Conservation (phyloP, 2,113 vertebrate genomes). For the Scomber scombrus region DNA sequence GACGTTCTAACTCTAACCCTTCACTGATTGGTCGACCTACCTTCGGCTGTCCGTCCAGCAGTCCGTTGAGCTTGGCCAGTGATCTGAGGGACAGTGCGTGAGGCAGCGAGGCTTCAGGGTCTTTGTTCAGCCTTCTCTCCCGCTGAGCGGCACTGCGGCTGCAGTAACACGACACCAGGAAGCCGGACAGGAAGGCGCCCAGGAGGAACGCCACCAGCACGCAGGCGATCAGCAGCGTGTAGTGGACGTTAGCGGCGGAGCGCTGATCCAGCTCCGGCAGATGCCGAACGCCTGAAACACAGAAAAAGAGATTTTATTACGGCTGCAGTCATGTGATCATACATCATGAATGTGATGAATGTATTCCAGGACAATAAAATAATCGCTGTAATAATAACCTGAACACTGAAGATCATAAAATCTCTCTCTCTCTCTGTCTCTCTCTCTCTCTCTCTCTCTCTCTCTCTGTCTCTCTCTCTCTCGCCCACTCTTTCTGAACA, state of each 20-base stretch:
- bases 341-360: too few species aligned
- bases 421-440: not conserved
- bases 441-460: constrained; percentile 32
- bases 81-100: constrained; percentile 87
- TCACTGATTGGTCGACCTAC: constrained; percentile 21
- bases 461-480: constrained; percentile 38
- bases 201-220: constrained; percentile 87
- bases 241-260: constrained; percentile 75
- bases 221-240: constrained; percentile 86
- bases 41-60: constrained; percentile 82
- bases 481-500: constrained; percentile 43
- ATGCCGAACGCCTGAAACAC: constrained; percentile 75
- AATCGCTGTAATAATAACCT: too few species aligned
- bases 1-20: too few species aligned
- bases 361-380: too few species aligned
- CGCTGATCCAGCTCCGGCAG: constrained; percentile 62
- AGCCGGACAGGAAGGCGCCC: constrained; percentile 86
- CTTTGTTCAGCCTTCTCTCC: constrained; percentile 75
- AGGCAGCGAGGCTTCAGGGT: constrained; percentile 83
- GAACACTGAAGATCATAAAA: too few species aligned
- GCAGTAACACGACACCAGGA: constrained; percentile 90
- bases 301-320: too few species aligned
- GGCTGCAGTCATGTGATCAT: too few species aligned
- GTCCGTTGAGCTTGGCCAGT: constrained; percentile 87
- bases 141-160: constrained; percentile 76